Evolutionary conservation across 2,113 vertebrate species (phyloP).

Genomic region (Burhinus oedicnemus): DNA sequence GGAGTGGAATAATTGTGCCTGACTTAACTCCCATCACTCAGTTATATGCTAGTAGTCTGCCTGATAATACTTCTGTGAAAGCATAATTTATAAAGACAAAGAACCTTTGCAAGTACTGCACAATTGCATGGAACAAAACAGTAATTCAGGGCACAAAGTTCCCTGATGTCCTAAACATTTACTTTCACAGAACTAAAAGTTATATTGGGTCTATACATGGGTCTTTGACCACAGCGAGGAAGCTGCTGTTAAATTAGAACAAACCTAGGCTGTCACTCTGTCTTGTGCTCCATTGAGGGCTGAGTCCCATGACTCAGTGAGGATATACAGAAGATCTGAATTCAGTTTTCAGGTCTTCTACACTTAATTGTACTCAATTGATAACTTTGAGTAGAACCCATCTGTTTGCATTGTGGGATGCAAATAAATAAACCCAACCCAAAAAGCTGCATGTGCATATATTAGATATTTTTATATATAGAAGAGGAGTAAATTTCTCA

Average conservation of each 20-base stretch:
- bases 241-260: neutral
- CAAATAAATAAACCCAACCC: neutral
- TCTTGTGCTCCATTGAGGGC: neutral
- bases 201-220: neutral
- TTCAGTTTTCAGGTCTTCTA: neutral
- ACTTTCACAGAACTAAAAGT: neutral
- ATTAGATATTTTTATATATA: neutral
- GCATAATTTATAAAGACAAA: neutral
- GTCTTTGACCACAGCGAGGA: neutral
- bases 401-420: neutral
- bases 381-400: neutral
- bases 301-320: neutral
- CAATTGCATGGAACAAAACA: neutral
- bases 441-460: neutral
- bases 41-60: neutral
- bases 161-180: neutral
- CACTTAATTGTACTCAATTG: neutral
- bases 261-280: neutral
- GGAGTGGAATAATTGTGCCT: slow-evolving; percentile 19
- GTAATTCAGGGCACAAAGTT: neutral
- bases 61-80: neutral
- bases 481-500: neutral
- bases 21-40: neutral
- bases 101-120: neutral
- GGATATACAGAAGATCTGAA: neutral